A percentile compares a stretch with the other conserved stretches of the same genome.
Evolutionary conservation across 2,888 invertebrate species (phyloP).

Genomic region (Philopedon plagiatum): DNA sequence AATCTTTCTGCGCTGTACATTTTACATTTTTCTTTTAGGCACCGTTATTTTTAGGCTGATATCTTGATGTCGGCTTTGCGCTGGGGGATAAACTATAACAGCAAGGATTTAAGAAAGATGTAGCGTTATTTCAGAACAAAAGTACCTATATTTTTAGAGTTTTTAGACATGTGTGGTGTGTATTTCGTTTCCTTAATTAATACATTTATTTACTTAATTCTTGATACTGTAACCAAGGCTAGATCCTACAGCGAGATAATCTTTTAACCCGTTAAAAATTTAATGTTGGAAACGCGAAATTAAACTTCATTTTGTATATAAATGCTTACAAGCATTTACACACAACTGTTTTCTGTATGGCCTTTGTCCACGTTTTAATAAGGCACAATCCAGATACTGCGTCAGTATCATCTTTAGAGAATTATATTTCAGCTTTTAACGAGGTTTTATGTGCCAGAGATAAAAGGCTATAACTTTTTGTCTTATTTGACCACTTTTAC

Average conservation of each 20-base stretch:
- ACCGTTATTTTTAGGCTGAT: too few species aligned
- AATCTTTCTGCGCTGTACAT: too few species aligned
- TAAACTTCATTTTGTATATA: neutral
- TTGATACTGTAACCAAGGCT: neutral
- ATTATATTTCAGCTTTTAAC: neutral
- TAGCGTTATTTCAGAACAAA: too few species aligned
- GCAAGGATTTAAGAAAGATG: too few species aligned
- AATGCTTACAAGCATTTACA: neutral
- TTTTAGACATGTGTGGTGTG: too few species aligned
- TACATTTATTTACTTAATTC: neutral
- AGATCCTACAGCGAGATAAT: neutral
- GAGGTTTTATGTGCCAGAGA: neutral
- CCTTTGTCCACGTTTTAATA: neutral
- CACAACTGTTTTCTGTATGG: neutral
- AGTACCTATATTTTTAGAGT: too few species aligned
- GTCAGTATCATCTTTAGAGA: neutral
- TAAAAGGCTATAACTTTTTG: neutral
- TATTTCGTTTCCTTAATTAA: too few species aligned
- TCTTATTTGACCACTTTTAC: slow-evolving; percentile 13
- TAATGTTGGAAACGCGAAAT: neutral
- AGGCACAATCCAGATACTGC: neutral
- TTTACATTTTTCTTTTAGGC: too few species aligned
- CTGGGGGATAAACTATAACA: too few species aligned
- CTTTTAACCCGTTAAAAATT: neutral
- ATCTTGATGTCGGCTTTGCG: too few species aligned